Evolutionary conservation across 1,140 invertebrate genomes (phyloP).

Genomic region (Sminthurinus signatus): DNA sequence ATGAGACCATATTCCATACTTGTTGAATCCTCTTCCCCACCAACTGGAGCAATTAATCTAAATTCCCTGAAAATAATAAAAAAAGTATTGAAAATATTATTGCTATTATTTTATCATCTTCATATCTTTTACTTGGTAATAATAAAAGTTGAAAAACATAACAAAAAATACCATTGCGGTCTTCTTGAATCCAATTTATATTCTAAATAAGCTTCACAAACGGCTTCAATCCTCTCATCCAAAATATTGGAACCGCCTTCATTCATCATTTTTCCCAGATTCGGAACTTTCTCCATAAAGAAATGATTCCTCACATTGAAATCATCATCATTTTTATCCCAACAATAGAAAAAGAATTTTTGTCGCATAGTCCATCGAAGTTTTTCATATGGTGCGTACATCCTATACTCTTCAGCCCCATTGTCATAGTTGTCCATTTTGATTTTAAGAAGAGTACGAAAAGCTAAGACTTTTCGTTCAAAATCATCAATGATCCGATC

Average conservation of each 20-base stretch:
- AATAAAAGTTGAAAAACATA: no score
- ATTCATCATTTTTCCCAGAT: no score
- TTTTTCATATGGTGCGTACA: slow-evolving; percentile 30
- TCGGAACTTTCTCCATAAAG: slow-evolving; percentile 20
- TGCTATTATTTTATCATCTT: no score
- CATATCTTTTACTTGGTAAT: no score
- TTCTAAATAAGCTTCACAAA: slow-evolving; percentile 27
- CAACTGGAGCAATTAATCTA: slow-evolving; percentile 3
- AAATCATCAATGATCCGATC: slow-evolving; percentile 22
- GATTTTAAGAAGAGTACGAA: neutral
- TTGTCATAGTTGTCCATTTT: neutral
- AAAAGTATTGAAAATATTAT: no score
- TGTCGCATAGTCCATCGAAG: slow-evolving; percentile 27
- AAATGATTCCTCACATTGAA: slow-evolving; percentile 31
- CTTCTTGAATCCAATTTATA: slow-evolving; percentile 8
- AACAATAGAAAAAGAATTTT: slow-evolving; percentile 34
- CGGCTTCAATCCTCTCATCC: slow-evolving; percentile 22
- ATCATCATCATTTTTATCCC: slow-evolving; percentile 16
- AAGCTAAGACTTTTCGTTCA: slow-evolving; percentile 23
- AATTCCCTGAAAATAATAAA: no score
- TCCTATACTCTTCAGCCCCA: neutral
- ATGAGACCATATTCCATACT: slow-evolving; percentile 14
- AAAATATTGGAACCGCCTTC: slow-evolving; percentile 19
- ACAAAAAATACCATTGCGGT: slow-evolving; percentile 36
- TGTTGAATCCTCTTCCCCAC: neutral